These are phyloP conservation scores for Formica aserva DNA, from an alignment of 2,888 invertebrate species.

Conservation along the genomic window DNA sequence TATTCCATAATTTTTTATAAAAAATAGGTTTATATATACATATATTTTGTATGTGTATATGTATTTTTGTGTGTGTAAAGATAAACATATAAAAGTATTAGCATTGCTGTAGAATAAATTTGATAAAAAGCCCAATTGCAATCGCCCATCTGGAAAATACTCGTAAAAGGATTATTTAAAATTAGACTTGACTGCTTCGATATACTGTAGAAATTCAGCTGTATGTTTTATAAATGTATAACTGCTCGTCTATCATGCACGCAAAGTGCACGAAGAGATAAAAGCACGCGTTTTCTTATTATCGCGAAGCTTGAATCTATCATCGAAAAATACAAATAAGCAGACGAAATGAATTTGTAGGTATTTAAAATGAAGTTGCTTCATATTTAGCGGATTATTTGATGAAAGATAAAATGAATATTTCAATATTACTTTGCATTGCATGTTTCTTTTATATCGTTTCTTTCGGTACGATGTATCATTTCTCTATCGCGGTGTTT, in stretches of 20 bases:
- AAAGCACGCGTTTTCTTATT: constrained; percentile 11
- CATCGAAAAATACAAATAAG: constrained; percentile 28
- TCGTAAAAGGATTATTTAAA: not conserved
- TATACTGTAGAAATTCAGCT: not conserved
- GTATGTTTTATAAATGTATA: not conserved
- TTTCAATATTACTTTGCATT: constrained; percentile 23
- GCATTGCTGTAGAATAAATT: not conserved
- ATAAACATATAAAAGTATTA: not conserved
- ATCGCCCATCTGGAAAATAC: not conserved
- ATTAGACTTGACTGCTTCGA: not conserved
- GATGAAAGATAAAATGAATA: constrained; percentile 13
- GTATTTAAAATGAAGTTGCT: constrained; percentile 41
- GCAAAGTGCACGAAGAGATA: not conserved
- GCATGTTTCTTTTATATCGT: constrained; percentile 14
- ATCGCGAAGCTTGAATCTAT: constrained; percentile 8
- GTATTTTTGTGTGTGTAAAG: not conserved
- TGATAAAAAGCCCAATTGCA: not conserved
- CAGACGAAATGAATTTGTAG: constrained; percentile 2
- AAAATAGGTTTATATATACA: not conserved
- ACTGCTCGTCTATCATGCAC: not conserved
- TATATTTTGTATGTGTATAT: not conserved
- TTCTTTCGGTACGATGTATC: not conserved
- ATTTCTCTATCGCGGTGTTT: not conserved
- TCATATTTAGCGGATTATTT: constrained; percentile 27
- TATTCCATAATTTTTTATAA: not conserved